Base-by-base conservation (phyloP, 2,113 vertebrate species). In the Eulemur rufifrons region DNA sequence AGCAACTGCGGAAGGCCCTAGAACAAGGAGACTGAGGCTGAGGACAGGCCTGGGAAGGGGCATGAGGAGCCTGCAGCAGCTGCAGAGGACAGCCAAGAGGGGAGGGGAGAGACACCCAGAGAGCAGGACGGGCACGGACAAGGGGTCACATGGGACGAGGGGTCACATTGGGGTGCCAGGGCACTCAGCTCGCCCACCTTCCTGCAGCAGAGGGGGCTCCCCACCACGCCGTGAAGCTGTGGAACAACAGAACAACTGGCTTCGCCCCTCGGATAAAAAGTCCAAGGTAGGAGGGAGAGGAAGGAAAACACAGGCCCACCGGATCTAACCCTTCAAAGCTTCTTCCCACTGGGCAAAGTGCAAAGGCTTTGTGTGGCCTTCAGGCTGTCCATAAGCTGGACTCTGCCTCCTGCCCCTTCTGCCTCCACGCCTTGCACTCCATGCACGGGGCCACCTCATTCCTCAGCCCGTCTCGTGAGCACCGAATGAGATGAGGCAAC, bases 101-200 rank as follows among this genome's bases (percentile, higher is more conserved):
- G 29, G 27, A 61, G 27, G 42, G 5, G 15, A 21, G 13, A 56
- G 66, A 50, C 10, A 29, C 29, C 29, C n/a, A 9, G 68, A 20
- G 37, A 68, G 42, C 5, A 89, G 45, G 21, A 20, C 0, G 23
- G 86, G 14, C n/a, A 50, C 52, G 37, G 94, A 14, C 56, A 10
- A 5, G 52, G 52, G 52, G 52, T 54, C 52, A 12, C 7, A 12
- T 0, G 56, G 27, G 29, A 14, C 59, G 12, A 25, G 59, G 59
- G 59, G 56, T 42, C 63, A 9, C 5, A 12, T 1, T 0, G 0
- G 29, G 21, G 59, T 2, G 15, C 17, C 27, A 13, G 54, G 64
- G 17, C 3, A 50, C 13, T 34, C 12, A 14, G 25, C 11, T 5
- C 2, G 18, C 27, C 61, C 27, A 6, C 37, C 9, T 15, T n/a